Percentiles rank a stretch among this genome's conserved stretches.
Conservation (phyloP, 92 coral and sea anemone genomes). For the Palythoa heliodiscus region DNA sequence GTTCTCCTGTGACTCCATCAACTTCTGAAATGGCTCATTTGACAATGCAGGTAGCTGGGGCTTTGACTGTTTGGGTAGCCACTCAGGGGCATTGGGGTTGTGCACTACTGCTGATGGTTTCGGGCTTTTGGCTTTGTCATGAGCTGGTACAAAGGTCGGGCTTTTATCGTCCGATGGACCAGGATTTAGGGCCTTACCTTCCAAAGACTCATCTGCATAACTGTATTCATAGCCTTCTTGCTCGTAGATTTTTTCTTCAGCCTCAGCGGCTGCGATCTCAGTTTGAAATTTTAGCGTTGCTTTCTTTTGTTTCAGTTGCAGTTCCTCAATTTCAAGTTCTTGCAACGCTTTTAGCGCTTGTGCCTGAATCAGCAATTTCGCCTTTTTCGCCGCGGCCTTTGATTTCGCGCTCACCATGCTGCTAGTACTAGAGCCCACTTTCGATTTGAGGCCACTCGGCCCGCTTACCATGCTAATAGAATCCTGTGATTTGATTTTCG, state of each 20-base stretch:
- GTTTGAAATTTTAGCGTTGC: conserved; percentile 28
- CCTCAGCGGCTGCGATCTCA: too few relatives aligned
- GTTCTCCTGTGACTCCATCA: conserved; percentile 33
- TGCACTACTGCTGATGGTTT: background rate
- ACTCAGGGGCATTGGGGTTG: conserved; percentile 25
- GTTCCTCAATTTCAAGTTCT: conserved; percentile 39
- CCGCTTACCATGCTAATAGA: conserved; percentile 31
- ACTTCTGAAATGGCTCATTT: conserved; percentile 31
- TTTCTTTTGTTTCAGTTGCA: conserved; percentile 44
- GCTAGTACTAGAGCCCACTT: conserved; percentile 38
- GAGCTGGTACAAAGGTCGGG: background rate
- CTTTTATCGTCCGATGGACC: background rate
- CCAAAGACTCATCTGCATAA: background rate
- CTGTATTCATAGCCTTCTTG: background rate
- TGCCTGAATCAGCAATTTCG: conserved; percentile 32
- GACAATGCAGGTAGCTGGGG: background rate
- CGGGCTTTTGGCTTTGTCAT: conserved; percentile 8
- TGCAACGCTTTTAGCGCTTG: conserved; percentile 40
- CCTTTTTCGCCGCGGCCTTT: conserved; percentile 46
- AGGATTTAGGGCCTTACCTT: conserved; percentile 1
- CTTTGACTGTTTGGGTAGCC: background rate
- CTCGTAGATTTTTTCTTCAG: conserved; percentile 16
- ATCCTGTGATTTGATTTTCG: conserved; percentile 43
- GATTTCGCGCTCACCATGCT: conserved; percentile 37
- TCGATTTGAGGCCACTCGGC: conserved; percentile 16